Percentiles rank a stretch among this genome's conserved stretches.
Evolutionary conservation across 2,797 vertebrate genomes (phyloP).

Genomic region (Cyclura pinguis): DNA sequence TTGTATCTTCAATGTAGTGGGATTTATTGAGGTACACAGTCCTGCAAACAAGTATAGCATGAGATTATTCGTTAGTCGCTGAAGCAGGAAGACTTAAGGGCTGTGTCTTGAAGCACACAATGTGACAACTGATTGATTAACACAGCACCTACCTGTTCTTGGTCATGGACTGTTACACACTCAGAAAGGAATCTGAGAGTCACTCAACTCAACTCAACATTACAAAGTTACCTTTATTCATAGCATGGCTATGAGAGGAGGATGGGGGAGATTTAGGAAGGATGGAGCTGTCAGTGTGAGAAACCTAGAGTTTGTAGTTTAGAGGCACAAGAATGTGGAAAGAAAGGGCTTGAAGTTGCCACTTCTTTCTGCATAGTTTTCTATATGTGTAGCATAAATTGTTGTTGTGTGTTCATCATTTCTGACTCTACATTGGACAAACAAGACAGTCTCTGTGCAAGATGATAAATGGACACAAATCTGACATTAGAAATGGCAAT

Average conservation of each 20-base stretch:
- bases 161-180: not conserved
- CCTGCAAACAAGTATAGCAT: not conserved
- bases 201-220: not conserved
- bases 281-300: not conserved
- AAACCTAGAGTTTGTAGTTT: not conserved
- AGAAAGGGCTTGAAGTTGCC: not conserved
- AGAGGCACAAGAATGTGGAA: not conserved
- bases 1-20: not conserved
- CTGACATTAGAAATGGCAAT: too few relatives aligned
- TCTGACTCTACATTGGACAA: too few relatives aligned
- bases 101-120: not conserved
- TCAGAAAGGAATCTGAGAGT: not conserved
- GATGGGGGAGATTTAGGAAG: not conserved
- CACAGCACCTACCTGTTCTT: not conserved
- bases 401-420: too few relatives aligned
- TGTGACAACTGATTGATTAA: not conserved
- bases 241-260: not conserved
- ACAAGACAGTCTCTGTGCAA: too few relatives aligned
- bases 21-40: not conserved
- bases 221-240: not conserved
- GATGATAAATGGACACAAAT: too few relatives aligned
- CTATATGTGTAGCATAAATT: too few relatives aligned
- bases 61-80: conserved; percentile 1
- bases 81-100: not conserved
- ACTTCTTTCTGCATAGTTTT: not conserved